A percentile compares a stretch with the other conserved stretches of the same genome.
phyloP scores from a whole-genome alignment of 1,140 invertebrate genomes.

The Drosophila nigromelanica region DNA sequence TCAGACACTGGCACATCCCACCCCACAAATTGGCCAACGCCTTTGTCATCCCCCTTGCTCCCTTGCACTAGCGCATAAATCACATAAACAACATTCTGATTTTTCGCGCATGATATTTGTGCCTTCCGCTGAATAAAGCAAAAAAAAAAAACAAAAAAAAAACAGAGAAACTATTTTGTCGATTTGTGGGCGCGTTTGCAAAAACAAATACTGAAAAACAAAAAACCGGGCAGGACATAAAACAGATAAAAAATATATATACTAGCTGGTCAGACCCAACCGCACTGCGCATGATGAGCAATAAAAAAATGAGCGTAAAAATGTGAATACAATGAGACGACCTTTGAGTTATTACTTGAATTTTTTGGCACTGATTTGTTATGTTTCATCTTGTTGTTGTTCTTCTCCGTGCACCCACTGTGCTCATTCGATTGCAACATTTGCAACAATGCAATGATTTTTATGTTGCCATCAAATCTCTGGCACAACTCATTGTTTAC shows the following conservation, averaged over 20 bases:
- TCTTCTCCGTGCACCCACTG: neutral
- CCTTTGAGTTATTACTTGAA: conserved; percentile 69
- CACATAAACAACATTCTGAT: conserved; percentile 77
- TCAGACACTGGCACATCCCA: conserved; percentile 4
- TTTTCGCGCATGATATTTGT: conserved; percentile 78
- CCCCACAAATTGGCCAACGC: neutral
- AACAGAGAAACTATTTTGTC: conserved; percentile 17
- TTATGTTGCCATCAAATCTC: conserved; percentile 67
- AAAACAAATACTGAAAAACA: conserved; percentile 15
- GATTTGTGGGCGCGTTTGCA: conserved; percentile 27
- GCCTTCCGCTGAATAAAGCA: conserved; percentile 51
- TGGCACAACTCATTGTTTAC: conserved; percentile 35
- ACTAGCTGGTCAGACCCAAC: conserved; percentile 6
- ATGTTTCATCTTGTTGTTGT: conserved; percentile 17
- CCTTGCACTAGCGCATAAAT: conserved; percentile 60
- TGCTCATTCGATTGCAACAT: conserved; percentile 42
- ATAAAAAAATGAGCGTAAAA: conserved; percentile 72
- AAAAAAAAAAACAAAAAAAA: conserved; percentile 19
- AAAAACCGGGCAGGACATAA: conserved; percentile 14
- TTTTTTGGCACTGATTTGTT: conserved; percentile 70
- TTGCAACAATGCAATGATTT: conserved; percentile 74
- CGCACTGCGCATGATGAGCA: conserved; percentile 66
- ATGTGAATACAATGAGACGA: conserved; percentile 57
- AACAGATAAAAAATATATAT: conserved; percentile 28
- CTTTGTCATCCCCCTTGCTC: neutral